Evolutionary conservation across 2,888 invertebrate genomes (phyloP), one percentile per base, ranked within the genome.

Genomic region (Philhelius pedissequus): DNA sequence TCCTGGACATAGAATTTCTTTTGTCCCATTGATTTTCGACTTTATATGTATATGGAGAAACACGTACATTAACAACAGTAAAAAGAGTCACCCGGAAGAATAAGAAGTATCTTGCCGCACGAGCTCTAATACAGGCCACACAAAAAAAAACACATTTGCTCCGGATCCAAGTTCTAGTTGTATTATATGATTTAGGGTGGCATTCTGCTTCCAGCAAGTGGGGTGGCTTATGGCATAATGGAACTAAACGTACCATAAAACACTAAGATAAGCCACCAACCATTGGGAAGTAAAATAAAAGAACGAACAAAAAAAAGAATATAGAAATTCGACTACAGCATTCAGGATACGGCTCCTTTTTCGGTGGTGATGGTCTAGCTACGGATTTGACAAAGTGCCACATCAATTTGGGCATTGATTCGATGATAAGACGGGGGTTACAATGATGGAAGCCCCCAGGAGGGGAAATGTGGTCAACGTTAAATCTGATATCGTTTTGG

Each of bases 241-340:
- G 80, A 84, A 84, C 84, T 80, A 80, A 84, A 76, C 84, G 84
- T 84, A 84, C 80, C 80, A 84, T 84, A 84, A 84, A 84, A 80
- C 76, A 84, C 84, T 66, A 75, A 84, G 84, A 84, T 84, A 84
- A 84, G 84, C 84, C 80, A 80, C 70, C 79, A 83, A 75, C 54
- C 73, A 74, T 69, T 69, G 73, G 64, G 64, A 54, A 62, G 68
- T 60, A 66, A 62, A 62, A 68, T 66, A 70, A 64, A 52, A 54
- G 35, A 52, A 50, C 18, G 20, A 20, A 54, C 3, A 43, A 58
- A 60, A 73, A 73, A 64, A 78, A 40, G n/a, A 38, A 25, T n/a
- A 50, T 35, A 64, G 25, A 32, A 64, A 64, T 48, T 13, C 62
- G 20, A 74, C 52, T 62, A 69, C 69, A 70, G 70, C 50, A 66